Percentiles rank a stretch among this genome's conserved stretches.
These are phyloP conservation scores for Aquatica leii DNA, from an alignment of 2,888 invertebrate species.

Conservation along the genomic window DNA sequence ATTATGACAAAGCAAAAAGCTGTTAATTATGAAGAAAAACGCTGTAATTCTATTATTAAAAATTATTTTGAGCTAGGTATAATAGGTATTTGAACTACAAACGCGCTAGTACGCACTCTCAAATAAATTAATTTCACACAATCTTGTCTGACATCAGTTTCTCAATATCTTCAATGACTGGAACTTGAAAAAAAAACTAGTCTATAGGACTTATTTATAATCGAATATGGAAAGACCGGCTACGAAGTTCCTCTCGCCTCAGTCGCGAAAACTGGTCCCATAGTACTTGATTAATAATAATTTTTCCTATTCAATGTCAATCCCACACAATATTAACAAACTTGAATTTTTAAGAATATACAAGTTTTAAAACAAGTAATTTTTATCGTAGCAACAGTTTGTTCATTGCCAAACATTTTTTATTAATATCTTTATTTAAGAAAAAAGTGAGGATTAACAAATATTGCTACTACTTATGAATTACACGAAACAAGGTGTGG, in stretches of 20 bases:
- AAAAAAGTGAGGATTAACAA: too few species aligned
- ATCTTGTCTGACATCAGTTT: slow-evolving; percentile 35
- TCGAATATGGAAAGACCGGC: slow-evolving; percentile 48
- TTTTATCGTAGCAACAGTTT: too few species aligned
- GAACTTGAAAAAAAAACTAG: slow-evolving; percentile 11
- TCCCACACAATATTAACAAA: slow-evolving; percentile 13
- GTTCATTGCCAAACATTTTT: too few species aligned
- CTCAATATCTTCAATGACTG: slow-evolving; percentile 33
- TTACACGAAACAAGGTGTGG: slow-evolving; percentile 12
- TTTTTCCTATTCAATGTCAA: slow-evolving; percentile 18
- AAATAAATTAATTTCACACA: slow-evolving; percentile 45
- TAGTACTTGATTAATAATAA: slow-evolving; percentile 27
- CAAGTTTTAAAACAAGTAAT: too few species aligned
- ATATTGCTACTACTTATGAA: not conserved
- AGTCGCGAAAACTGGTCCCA: slow-evolving; percentile 33
- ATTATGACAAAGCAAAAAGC: slow-evolving; percentile 10
- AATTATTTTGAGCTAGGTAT: slow-evolving; percentile 14
- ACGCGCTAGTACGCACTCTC: slow-evolving; percentile 40
- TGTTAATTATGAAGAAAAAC: too few species aligned
- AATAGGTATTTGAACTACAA: slow-evolving; percentile 36
- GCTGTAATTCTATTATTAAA: too few species aligned
- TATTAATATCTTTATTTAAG: too few species aligned
- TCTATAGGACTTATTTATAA: slow-evolving; percentile 42
- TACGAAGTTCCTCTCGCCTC: slow-evolving; percentile 35
- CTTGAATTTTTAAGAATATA: slow-evolving; percentile 5